Evolutionary conservation across 2,797 vertebrate species (phyloP).

Genomic region (Crocodylus rhombifer): DNA sequence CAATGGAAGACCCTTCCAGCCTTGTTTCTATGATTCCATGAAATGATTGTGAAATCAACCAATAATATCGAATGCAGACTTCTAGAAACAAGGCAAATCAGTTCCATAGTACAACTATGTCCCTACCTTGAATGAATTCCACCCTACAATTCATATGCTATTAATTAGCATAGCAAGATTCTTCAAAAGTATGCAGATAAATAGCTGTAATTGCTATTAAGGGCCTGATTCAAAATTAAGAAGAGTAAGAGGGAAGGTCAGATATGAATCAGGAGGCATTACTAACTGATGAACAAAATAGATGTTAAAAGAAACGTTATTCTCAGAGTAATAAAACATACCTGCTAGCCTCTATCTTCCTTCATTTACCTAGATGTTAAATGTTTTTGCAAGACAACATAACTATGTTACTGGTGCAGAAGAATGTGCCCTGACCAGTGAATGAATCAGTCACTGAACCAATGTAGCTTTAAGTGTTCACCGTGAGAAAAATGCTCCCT

Average conservation of each 20-base stretch:
- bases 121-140: too few relatives aligned
- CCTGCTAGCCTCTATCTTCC: not conserved
- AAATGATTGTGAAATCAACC: too few relatives aligned
- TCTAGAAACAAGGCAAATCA: too few relatives aligned
- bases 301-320: not conserved
- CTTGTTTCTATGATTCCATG: too few relatives aligned
- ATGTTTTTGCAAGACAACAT: not conserved
- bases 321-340: not conserved
- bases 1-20: too few relatives aligned
- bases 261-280: not conserved
- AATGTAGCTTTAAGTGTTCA: not conserved
- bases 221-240: too few relatives aligned
- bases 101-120: too few relatives aligned
- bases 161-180: too few relatives aligned
- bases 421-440: not conserved
- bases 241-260: not conserved
- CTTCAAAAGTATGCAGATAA: too few relatives aligned
- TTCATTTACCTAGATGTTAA: not conserved
- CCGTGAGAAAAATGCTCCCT: slow-evolving; percentile 1
- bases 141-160: too few relatives aligned
- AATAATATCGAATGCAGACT: too few relatives aligned
- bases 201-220: too few relatives aligned
- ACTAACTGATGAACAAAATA: not conserved
- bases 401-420: not conserved
- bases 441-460: not conserved